These are phyloP conservation scores for Leucophenga montana DNA, from an alignment of 2,888 invertebrate genomes.

Conservation along the genomic window DNA sequence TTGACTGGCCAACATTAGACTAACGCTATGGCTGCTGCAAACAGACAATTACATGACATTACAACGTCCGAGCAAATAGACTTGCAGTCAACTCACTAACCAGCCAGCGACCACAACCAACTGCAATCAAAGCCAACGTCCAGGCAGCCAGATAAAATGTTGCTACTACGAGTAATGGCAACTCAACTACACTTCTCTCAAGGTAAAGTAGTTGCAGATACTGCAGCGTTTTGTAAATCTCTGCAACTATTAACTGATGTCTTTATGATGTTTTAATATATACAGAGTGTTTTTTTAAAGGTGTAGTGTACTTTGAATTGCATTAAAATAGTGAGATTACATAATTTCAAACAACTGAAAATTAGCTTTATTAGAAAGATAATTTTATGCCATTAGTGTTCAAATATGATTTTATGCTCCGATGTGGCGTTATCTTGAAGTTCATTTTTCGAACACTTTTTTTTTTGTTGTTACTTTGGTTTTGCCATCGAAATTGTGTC, in stretches of 20 bases:
- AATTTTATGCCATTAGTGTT: no score
- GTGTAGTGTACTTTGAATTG: neutral
- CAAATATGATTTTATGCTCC: no score
- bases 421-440: no score
- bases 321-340: no score
- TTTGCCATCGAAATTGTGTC: no score
- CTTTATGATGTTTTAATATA: neutral
- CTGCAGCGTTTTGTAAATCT: slow-evolving; percentile 24
- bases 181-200: slow-evolving; percentile 1
- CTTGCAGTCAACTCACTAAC: slow-evolving; percentile 21
- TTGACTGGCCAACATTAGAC: slow-evolving; percentile 22
- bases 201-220: slow-evolving; percentile 5
- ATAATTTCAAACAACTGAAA: no score
- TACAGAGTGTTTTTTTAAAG: no score
- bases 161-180: slow-evolving; percentile 10
- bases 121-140: slow-evolving; percentile 35
- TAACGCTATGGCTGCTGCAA: slow-evolving; percentile 32
- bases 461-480: no score
- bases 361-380: no score
- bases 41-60: slow-evolving; percentile 56
- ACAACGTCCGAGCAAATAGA: slow-evolving; percentile 29
- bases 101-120: slow-evolving; percentile 31
- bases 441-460: no score
- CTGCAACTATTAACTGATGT: slow-evolving; percentile 27
- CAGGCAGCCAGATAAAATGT: slow-evolving; percentile 26